Evolutionary conservation across 2,888 invertebrate genomes (phyloP), one percentile per base, ranked within the genome.

Genomic region (Tetragnatha montana): DNA sequence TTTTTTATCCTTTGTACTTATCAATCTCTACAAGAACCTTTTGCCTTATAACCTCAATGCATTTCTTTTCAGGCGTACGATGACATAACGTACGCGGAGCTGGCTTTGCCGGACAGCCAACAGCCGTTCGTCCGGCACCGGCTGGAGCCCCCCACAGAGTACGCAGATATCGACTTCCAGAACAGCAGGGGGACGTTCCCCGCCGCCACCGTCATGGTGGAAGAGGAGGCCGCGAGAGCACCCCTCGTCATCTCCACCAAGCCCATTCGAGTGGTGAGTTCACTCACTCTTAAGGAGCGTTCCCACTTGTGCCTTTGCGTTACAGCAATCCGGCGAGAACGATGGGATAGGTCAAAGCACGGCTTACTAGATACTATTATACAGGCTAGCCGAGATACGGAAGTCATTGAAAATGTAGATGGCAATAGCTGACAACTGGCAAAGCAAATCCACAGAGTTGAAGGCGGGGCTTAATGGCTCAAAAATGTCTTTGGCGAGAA

Each of bases 111-210:
- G 8, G 81, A 87, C 73, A 81, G 79, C 60, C 89, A 87, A 22
- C 91, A 89, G 35, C 87, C 91, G 6, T 87, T 84, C 68, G 81
- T 85, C 17, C 50, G 91, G 80, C 89, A 87, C 35, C 86, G 89
- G 6, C 50, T 91, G 51, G 91, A 89, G 22, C 91, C 91, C 10
- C 89, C 91, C 6, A 91, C 91, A 2, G 91, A 91, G 21, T 91
- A 91, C 76, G 91, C 91, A 4, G 89, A 91, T 87, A 91, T 91
- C 68, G 88, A 91, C 60, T 91, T 91, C 49, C 91, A 91, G 76
- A 81, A 86, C 81, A 82, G 88, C 74, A 75, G 88, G 79, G 88
- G 85, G 17, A 88, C 85, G 4, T 87, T 87, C 78, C 74, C 90
- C 22, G 76, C 21, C 12, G 71, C 86, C 19, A 68, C 84, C 8